Base-by-base conservation (phyloP, 2,888 invertebrate genomes). In the Phyllotreta striolata region DNA sequence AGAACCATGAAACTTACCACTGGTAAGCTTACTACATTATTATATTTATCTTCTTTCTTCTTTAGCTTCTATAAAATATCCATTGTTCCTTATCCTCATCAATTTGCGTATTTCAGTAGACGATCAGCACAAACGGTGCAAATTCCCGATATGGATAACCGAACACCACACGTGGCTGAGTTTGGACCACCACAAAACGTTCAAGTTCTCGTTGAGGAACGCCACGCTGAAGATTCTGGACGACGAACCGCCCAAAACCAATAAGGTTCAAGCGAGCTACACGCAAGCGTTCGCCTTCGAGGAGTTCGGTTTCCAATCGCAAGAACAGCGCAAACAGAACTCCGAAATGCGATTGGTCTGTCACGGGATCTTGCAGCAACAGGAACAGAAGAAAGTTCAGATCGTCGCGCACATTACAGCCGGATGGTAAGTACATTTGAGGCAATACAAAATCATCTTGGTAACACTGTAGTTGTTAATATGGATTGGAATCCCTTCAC, bases 151-250 rank as follows among this genome's bases (percentile, higher is more conserved):
- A 8, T 93, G 92, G 92, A 87, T 92, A 66, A 89, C 90, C 68
- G 87, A 89, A 59, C 91, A 91, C 75, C 91, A 91, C 80, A 89
- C 90, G 72, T 93, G 92, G 93, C 87, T 89, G 79, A 90, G 90
- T 63, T 80, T 93, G 63, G 91, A 92, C 76, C 89, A 90, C 73
- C 84, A 86, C 14, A 88, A 87, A 76, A 88, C 86, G 64, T 91
- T 90, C 81, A 90, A 88, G 74, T 91, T 91, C 77, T 89, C 90
- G 10, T 89, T 87, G 66, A 86, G 88, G 72, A 91, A 91, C 74
- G 89, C 91, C 0, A 90, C 91, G 1, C 83, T 91, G 59, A 80
- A 80, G 60, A 81, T 82, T 24, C 66, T 81, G 9, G 80, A 80
- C 62, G 81, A 81, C 43, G 81, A 80, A 52, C 72, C 70, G n/a